phyloP scores from a whole-genome alignment of 1,140 invertebrate genomes.

The Stratiolaelaps scimitus region DNA sequence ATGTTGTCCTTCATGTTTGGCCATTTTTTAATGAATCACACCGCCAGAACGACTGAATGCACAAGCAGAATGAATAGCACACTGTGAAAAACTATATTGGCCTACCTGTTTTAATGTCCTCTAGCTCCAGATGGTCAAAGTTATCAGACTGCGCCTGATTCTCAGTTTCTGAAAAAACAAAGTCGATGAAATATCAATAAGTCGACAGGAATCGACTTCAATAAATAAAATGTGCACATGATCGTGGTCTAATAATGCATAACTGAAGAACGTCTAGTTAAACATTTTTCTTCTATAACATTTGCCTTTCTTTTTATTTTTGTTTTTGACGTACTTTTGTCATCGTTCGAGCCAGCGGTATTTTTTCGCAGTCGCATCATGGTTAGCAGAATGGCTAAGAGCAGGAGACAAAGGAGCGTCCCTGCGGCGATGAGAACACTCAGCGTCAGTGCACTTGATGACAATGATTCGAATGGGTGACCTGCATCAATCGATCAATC shows the following conservation, averaged over 20 bases:
- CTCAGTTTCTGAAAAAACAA: conserved; percentile 3
- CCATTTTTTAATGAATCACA: no score
- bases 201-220: not conserved
- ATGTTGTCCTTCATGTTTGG: not conserved
- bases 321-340: conserved; percentile 2
- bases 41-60: no score
- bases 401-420: conserved; percentile 2
- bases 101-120: conserved; percentile 25
- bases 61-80: no score
- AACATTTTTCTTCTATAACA: no score
- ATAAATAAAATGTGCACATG: no score
- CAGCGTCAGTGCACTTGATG: not conserved
- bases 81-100: no score
- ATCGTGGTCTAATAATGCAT: no score
- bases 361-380: not conserved
- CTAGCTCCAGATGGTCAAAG: not conserved
- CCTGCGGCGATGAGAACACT: not conserved
- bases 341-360: not conserved
- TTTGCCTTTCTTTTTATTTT: not conserved
- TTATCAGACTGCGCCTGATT: not conserved
- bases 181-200: not conserved
- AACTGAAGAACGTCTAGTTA: no score
- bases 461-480: conserved; percentile 5
- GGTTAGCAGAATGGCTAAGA: conserved; percentile 3
- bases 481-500: no score